These are phyloP conservation scores for Serinus canaria DNA, from an alignment of 2,113 vertebrate species.

Conservation along the genomic window DNA sequence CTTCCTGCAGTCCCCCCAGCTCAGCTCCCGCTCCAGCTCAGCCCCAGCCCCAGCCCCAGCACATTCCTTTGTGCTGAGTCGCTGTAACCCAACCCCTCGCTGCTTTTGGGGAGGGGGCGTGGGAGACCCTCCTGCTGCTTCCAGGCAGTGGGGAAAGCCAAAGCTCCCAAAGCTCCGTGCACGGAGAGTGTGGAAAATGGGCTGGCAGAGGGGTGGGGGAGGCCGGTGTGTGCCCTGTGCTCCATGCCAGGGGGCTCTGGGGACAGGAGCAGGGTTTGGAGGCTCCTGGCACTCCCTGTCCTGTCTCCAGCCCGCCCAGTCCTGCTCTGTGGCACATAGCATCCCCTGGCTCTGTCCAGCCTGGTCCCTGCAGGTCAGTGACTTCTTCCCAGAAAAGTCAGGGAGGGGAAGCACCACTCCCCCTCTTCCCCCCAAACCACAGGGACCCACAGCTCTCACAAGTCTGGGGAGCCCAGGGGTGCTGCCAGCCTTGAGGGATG, in stretches of 20 bases:
- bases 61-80: conserved; percentile 63
- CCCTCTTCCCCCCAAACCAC: fast-evolving
- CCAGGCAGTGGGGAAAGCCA: neutral
- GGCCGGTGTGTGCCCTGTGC: neutral
- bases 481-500: neutral
- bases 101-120: neutral
- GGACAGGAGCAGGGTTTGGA: neutral
- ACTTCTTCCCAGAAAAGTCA: neutral
- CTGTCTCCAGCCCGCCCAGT: neutral
- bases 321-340: neutral
- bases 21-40: neutral
- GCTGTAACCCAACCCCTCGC: conserved; percentile 26
- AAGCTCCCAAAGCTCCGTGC: neutral
- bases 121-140: neutral
- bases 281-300: neutral
- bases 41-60: neutral
- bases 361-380: neutral
- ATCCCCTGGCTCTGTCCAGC: neutral
- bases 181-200: neutral
- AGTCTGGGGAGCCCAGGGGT: neutral
- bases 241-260: fast-evolving
- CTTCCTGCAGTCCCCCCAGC: neutral
- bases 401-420: neutral
- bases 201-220: neutral
- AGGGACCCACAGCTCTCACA: neutral